Conservation (phyloP, 2,113 vertebrate species). For the Ivindomyrus marchei region DNA sequence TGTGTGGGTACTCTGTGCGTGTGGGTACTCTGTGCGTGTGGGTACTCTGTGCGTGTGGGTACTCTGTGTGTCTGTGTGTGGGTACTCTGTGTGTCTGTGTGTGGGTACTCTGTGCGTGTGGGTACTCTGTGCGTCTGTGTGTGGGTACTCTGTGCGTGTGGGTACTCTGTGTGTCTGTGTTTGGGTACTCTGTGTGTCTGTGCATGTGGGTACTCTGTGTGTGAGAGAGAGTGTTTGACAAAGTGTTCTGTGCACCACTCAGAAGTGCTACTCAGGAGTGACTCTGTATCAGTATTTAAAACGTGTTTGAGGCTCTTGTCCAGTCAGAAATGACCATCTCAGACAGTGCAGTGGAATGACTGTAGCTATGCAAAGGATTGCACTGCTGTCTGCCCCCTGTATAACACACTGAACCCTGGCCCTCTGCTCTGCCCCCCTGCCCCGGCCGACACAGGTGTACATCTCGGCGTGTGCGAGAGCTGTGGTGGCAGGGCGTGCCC, state of each 20-base stretch:
- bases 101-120: too few species aligned
- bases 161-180: slow-evolving; percentile 41
- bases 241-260: background rate
- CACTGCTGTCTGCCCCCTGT: background rate
- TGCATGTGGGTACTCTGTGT: background rate
- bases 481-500: slow-evolving; percentile 91
- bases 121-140: slow-evolving; percentile 15
- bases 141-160: slow-evolving; percentile 66
- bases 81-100: too few species aligned
- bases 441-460: slow-evolving; percentile 60
- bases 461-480: slow-evolving; percentile 75
- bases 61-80: too few species aligned
- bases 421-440: background rate
- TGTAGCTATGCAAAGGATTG: background rate
- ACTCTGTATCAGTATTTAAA: background rate
- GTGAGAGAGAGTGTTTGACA: background rate
- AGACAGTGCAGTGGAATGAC: background rate
- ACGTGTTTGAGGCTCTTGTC: background rate
- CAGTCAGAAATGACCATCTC: background rate
- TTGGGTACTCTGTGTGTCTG: slow-evolving; percentile 23
- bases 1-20: slow-evolving; percentile 59
- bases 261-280: background rate
- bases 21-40: slow-evolving; percentile 52
- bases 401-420: too few species aligned
- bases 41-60: too few species aligned